Base-by-base conservation (phyloP, 2,797 vertebrate species). In the Microchirus variegatus region DNA sequence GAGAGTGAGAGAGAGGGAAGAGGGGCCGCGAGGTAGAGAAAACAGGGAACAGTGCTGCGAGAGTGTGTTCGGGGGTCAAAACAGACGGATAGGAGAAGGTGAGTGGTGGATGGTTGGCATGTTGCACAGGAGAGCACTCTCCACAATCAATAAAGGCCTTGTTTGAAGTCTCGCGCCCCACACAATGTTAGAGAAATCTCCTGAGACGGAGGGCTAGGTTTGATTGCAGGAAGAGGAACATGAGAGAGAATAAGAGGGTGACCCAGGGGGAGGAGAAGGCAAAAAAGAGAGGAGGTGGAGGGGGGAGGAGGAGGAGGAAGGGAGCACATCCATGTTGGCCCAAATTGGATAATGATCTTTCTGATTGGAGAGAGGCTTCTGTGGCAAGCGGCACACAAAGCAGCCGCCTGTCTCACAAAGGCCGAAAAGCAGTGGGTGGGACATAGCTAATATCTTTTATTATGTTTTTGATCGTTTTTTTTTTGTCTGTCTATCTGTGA, bases 261-360 rank as follows among this genome's bases (percentile, higher is more conserved):
- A 75, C 72, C 56, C 38, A 62, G 40, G 67, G 70, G 45, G 59
- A 18, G n/a, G 45, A 40, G 66, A 67, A 37, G 50, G 50, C 12
- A 38, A 16, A 44, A 38, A 16, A 44, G 47, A 38, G 62, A 26
- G 53, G 44, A 51, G 31, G 59, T 13, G 44, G 61, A 60, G 43
- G 46, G 35, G 26, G 44, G 61, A 60, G 43, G 46, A 26, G 26
- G 11, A 9, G 53, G 63, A 47, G 80, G 68, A 60, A 60, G 59
- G 68, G 48, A 57, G 58, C 47, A 60, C 59, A 67, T 83, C 74
- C 72, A 75, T 57, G 73, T 73, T 75, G 78, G 68, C 77, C 72
- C 78, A 81, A 87, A 89, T 63, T 89, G 74, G 80, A 88, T 85
- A 90, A 90, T 82, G 73, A 89, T 82, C 71, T 68, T 72, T 87